These are phyloP conservation scores for Acanthopagrus latus DNA, from an alignment of 2,797 vertebrate genomes.

Conservation along the genomic window DNA sequence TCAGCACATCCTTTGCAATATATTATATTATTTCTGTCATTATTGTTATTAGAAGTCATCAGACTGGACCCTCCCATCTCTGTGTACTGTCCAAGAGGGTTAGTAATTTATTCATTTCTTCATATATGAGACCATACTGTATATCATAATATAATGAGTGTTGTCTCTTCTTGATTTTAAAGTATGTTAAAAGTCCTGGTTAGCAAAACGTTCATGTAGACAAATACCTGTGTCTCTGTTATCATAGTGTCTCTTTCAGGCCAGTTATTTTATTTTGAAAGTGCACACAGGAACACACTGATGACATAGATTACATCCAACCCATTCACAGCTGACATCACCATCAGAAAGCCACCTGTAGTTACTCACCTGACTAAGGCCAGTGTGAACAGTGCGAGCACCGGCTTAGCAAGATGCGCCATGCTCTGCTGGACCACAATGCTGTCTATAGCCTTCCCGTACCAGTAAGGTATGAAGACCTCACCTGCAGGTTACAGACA, in stretches of 20 bases:
- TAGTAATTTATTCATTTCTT: too few relatives aligned
- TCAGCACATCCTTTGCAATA: background rate
- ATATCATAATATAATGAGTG: too few relatives aligned
- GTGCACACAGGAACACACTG: background rate
- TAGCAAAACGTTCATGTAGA: background rate
- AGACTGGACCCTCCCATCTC: background rate
- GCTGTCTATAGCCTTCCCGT: conserved; percentile 91
- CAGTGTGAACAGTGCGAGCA: conserved; percentile 85
- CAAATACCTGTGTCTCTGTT: background rate
- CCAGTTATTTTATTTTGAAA: conserved; percentile 4
- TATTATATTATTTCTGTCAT: background rate
- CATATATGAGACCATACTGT: too few relatives aligned
- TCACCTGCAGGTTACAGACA: conserved; percentile 84
- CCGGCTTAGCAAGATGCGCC: conserved; percentile 88
- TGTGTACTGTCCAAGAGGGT: background rate
- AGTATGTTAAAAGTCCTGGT: background rate
- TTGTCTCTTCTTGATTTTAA: too few relatives aligned
- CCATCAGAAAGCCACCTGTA: background rate
- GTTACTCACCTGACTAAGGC: conserved; percentile 89
- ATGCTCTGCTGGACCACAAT: conserved; percentile 94
- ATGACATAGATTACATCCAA: background rate
- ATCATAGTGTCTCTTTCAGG: background rate
- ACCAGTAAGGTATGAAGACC: conserved; percentile 94
- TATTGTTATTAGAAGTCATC: background rate
- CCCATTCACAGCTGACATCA: background rate